Evolutionary conservation across 2,797 vertebrate genomes (phyloP).

Genomic region (Perodicticus potto): DNA sequence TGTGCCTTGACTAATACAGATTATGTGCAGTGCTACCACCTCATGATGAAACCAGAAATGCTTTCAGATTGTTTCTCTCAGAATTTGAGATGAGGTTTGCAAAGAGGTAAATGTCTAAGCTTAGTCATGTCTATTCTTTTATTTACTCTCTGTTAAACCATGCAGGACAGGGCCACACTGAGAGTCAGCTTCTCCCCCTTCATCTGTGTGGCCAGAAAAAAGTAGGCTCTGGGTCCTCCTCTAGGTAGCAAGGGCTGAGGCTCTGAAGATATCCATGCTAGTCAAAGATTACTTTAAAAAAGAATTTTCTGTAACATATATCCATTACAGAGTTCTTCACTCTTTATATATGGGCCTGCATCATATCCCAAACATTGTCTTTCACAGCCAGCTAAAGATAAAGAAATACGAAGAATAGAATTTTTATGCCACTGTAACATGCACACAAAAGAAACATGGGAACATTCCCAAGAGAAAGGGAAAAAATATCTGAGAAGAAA

Average conservation of each 20-base stretch:
- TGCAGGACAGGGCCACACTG: not conserved
- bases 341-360: not conserved
- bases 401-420: slow-evolving; percentile 20
- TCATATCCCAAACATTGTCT: not conserved
- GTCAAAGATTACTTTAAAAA: not conserved
- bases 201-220: not conserved
- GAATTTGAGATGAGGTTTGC: not conserved
- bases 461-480: not conserved
- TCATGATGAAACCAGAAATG: not conserved
- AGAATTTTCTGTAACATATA: not conserved
- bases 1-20: not conserved
- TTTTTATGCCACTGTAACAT: not conserved
- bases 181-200: not conserved
- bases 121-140: not conserved
- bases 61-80: not conserved
- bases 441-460: not conserved
- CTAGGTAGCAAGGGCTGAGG: not conserved
- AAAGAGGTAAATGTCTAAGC: not conserved
- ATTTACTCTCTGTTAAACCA: not conserved
- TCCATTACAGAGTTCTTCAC: not conserved
- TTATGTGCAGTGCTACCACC: not conserved
- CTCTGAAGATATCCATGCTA: not conserved
- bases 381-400: not conserved
- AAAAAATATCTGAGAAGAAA: slow-evolving; percentile 8
- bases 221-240: not conserved